Evolutionary conservation across 2,797 vertebrate genomes (phyloP), one percentile per base, ranked within the genome.

Genomic region (Amniataba percoides): DNA sequence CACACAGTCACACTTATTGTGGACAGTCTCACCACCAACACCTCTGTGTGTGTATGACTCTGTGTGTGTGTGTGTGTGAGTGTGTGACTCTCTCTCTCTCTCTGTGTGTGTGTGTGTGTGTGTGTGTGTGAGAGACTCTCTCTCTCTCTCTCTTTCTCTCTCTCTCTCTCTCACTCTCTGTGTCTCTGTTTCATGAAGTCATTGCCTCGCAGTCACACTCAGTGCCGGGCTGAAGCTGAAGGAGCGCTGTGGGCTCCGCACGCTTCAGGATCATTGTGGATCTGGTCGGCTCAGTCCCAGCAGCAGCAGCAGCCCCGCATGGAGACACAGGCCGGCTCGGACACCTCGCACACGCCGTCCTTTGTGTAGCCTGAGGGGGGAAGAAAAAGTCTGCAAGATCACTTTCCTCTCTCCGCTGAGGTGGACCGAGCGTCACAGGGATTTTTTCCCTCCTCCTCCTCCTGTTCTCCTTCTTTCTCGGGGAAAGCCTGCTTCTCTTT

Each of bases 391-490:
- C 92, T 84, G 78, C 74, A 46, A 62, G 81, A 74, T 83, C 88
- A 93, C 92, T 94, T 93, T 92, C 61, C 39, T 21, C 61, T 79
- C 78, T 70, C 77, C 52, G 61, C 66, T 39, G 80, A 74, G 75
- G 75, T 78, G 87, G 84, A 75, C 81, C 74, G 81, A 81, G 86
- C 89, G 88, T 77, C 64, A 53, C 42, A 66, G 77, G 79, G 71
- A 73, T 78, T 79, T 79, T 79, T 77, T 70, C 48, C 27, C 43
- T 62, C 59, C 27, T 31, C 27, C 27, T 31, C 27, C 27, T 31
- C 27, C 27, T 31, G 3, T 31, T 31, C 27, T 31, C 27, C 27
- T 65, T 68, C 60, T 80, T 78, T 81, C 71, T 77, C 52, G 27
- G 27, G 27, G 39, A 60, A 68, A 74, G 59, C 56, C 63, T 42